A percentile compares a stretch with the other conserved stretches of the same genome.
These are phyloP conservation scores for Vultur gryphus DNA, from an alignment of 2,797 vertebrate species.

Conservation along the genomic window DNA sequence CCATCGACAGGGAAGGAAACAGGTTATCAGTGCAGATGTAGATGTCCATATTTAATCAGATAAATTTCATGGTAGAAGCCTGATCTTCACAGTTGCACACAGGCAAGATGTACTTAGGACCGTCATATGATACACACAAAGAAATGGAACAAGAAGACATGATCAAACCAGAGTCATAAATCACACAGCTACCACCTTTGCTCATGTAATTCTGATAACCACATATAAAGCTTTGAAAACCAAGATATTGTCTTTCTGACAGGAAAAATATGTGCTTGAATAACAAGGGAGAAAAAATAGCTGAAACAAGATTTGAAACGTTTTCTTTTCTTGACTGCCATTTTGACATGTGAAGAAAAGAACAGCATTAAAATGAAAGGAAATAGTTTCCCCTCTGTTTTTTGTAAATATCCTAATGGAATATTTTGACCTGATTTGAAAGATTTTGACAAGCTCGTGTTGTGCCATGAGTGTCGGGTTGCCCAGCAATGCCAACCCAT, in stretches of 20 bases:
- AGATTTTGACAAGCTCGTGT: background rate
- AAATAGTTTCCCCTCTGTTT: background rate
- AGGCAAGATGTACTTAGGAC: background rate
- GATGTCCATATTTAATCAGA: background rate
- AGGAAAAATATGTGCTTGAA: background rate
- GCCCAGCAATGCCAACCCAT: background rate
- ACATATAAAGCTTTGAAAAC: background rate
- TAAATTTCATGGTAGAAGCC: background rate
- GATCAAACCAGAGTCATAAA: background rate
- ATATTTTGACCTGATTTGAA: background rate
- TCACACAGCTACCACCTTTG: background rate
- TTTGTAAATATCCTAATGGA: background rate
- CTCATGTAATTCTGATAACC: background rate
- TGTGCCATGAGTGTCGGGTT: background rate
- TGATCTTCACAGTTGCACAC: background rate
- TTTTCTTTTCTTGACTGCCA: background rate
- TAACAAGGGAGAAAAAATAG: background rate
- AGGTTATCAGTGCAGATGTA: background rate
- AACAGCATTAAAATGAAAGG: background rate
- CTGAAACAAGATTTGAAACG: rapidly evolving
- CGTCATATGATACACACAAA: background rate
- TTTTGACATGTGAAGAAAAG: background rate
- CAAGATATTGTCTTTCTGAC: background rate
- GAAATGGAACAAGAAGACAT: background rate
- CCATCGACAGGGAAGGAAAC: background rate